Evolutionary conservation across 2,888 invertebrate species (phyloP), one percentile per base, ranked within the genome.

Genomic region (Tiphia femorata): DNA sequence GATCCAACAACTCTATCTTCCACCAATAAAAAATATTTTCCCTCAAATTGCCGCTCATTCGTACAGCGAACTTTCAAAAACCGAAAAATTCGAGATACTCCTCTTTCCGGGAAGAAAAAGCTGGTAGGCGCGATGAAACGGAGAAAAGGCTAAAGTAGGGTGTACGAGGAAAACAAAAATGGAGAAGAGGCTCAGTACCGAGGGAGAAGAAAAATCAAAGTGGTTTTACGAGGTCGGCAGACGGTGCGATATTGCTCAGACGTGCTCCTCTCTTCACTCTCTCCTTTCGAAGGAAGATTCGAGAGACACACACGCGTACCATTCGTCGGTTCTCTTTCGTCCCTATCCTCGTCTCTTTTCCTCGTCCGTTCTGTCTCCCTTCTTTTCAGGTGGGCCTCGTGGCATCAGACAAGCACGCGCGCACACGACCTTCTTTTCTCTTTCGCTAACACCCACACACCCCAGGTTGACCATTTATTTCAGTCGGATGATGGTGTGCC

Each of bases 181-280:
- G 51, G 56, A 29, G 49, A 63, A 46, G 47, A 19, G 20, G 59
- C 3, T 30, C 33, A 44, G 49, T 43, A 37, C n/a, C n/a, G n/a
- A 25, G 27, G 55, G 58, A 49, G 37, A 17, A 43, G 49, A 69
- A n/a, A n/a, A 70, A 74, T 75, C 73, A 75, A 75, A 75, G 74
- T 66, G 66, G 64, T 73, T 76, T 73, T 76, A 76, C 66, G 70
- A 73, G 58, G 63, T 49, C 42, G 54, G 67, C 63, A 71, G 67
- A 64, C 71, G 67, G 59, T 54, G 54, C 59, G 62, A 69, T 69
- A 69, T 69, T 69, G 62, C 69, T 62, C 58, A 64, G 64, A 69
- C 64, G 59, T 69, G 69, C 70, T 75, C n/a, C n/a, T n/a, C n/a
- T n/a, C n/a, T n/a, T n/a, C n/a, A n/a, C n/a, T n/a, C 75, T 75